phyloP scores from a whole-genome alignment of 2,888 invertebrate genomes.

The Anoncus sp. region DNA sequence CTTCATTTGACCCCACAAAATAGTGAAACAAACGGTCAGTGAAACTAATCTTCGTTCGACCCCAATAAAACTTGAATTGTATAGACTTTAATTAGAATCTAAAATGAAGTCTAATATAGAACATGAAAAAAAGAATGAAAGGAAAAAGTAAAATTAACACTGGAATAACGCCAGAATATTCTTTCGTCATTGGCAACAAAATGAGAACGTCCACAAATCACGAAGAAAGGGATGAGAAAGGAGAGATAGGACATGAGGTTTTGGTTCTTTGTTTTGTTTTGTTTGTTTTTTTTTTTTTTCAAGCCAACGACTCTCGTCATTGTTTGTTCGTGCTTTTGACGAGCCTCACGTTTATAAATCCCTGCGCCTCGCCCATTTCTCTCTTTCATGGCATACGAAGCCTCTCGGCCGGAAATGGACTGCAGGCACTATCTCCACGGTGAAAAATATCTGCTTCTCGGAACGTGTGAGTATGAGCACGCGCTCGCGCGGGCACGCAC shows the following conservation, averaged over 20 bases:
- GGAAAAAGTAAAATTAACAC: slow-evolving; percentile 6
- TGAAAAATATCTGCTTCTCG: slow-evolving; percentile 61
- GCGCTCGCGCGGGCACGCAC: not conserved
- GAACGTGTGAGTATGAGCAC: slow-evolving; percentile 29
- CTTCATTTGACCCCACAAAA: slow-evolving; percentile 1
- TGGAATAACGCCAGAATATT: slow-evolving; percentile 26
- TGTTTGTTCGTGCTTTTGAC: slow-evolving; percentile 59
- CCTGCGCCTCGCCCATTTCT: slow-evolving; percentile 53
- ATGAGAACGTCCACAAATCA: slow-evolving; percentile 4
- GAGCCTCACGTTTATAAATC: slow-evolving; percentile 51
- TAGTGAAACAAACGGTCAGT: not conserved
- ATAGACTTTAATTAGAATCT: not conserved
- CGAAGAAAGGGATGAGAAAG: slow-evolving; percentile 20
- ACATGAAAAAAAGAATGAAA: not conserved
- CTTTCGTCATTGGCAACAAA: not conserved
- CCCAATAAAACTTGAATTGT: not conserved
- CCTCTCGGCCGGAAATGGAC: slow-evolving; percentile 60
- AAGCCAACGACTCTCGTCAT: slow-evolving; percentile 52
- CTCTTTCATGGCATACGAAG: slow-evolving; percentile 54
- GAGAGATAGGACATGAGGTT: slow-evolving; percentile 27
- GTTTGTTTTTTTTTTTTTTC: slow-evolving; percentile 25
- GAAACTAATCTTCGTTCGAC: slow-evolving; percentile 19
- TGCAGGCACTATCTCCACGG: slow-evolving; percentile 55
- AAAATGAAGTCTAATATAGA: not conserved
- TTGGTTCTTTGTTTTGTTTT: slow-evolving; percentile 21